Base-by-base conservation (phyloP, 2,113 vertebrate genomes). In the Polyodon spathula region DNA sequence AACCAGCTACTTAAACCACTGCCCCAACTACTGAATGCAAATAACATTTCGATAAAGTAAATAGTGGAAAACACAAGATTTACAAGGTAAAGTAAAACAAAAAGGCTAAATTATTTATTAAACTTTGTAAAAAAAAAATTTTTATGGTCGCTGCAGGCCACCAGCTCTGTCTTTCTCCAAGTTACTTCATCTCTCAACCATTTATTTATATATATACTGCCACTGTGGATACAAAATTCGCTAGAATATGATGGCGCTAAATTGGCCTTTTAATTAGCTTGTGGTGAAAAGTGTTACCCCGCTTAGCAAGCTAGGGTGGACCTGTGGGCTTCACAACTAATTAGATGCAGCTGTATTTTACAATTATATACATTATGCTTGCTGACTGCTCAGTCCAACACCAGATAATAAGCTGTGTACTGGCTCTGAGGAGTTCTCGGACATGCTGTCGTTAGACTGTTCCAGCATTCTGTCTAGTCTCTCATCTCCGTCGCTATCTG, bases 311-410 rank as follows among this genome's bases (percentile, higher is more conserved):
- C n/a, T n/a, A n/a, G n/a, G n/a, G n/a, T n/a, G n/a, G n/a, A n/a
- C n/a, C n/a, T n/a, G n/a, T n/a, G n/a, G n/a, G n/a, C n/a, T n/a
- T n/a, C n/a, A n/a, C n/a, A n/a, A 44, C 7, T 44, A 44, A 8
- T 5, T 54, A 54, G 12, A 9, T 8, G 15, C 7, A 54, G 16
- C 16, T 8, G 10, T 50, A 50, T 12, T 50, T 12, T 54, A 37
- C 16, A 54, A 54, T 54, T 5, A 37, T 16, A 9, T 12, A 54
- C 43, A 54, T 61, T 48, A 90, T 0, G 82, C 88, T 71, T 90
- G 82, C 61, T 91, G 89, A 77, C 89, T 91, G 59, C 87, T 89
- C 68, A 91, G 84, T 65, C 87, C 87, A 41, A 91, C 86, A 4
- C 87, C 79, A 0, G 86, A 66, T 58, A 90, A 70, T 78, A 78